Percentiles rank a stretch among this genome's conserved stretches.
Evolutionary conservation across 2,113 vertebrate genomes (phyloP).

Genomic region (pig (Sus scrofa)): DNA sequence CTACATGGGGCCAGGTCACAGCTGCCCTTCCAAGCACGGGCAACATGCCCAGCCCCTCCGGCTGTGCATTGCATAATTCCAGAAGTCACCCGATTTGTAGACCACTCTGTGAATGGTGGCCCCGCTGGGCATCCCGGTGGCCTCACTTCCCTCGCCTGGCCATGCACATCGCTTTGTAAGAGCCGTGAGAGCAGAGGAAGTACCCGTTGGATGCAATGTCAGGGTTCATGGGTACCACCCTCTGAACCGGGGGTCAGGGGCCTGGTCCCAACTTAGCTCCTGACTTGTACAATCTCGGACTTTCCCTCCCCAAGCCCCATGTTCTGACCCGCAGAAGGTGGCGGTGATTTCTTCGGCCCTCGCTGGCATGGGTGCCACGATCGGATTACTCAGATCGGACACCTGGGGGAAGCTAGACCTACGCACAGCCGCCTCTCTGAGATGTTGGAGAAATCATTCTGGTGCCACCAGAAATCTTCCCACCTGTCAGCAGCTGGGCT

Average conservation of each 20-base stretch:
- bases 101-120: background rate
- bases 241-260: background rate
- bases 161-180: too few relatives aligned
- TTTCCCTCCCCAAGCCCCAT: too few relatives aligned
- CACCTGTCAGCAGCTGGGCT: background rate
- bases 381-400: background rate
- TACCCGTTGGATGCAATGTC: rapidly evolving
- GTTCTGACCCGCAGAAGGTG: background rate
- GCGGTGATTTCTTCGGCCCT: background rate
- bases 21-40: background rate
- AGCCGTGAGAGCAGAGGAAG: background rate
- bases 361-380: background rate
- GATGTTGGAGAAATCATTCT: background rate
- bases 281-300: rapidly evolving
- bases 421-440: too few relatives aligned
- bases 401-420: too few relatives aligned
- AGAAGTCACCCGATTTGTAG: background rate
- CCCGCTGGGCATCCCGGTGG: rapidly evolving
- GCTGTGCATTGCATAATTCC: background rate
- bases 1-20: background rate
- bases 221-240: rapidly evolving
- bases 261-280: too few relatives aligned
- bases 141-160: background rate
- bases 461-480: background rate
- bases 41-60: rapidly evolving